Evolutionary conservation across 2,113 vertebrate genomes (phyloP).

Genomic region (Vidua macroura): DNA sequence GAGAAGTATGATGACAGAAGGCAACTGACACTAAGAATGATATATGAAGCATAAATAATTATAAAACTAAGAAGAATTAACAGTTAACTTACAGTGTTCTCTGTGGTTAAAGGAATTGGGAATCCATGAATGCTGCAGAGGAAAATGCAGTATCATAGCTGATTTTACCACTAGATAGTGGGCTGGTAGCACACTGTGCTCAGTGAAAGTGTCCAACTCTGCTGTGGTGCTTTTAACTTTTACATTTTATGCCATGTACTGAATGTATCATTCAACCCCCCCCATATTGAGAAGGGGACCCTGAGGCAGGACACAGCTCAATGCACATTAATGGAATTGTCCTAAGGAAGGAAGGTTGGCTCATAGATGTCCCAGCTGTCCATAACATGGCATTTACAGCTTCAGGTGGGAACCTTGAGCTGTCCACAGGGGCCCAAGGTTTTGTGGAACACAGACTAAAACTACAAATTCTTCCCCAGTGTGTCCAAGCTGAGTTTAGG

Average conservation of each 20-base stretch:
- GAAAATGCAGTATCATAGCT: neutral
- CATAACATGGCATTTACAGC: neutral
- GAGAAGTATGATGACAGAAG: neutral
- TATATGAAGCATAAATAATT: neutral
- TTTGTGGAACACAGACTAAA: neutral
- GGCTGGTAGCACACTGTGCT: neutral
- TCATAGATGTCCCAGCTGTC: neutral
- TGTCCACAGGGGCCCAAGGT: neutral
- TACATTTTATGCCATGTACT: neutral
- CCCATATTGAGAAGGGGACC: neutral
- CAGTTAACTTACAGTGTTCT: neutral
- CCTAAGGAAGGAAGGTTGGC: neutral
- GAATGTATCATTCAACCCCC: neutral
- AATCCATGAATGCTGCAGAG: neutral
- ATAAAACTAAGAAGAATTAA: neutral
- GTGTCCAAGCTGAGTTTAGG: neutral
- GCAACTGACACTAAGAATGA: neutral
- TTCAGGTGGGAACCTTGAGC: neutral
- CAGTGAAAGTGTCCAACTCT: neutral
- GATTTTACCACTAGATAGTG: neutral
- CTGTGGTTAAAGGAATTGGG: neutral
- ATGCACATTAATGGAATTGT: neutral
- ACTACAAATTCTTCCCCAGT: rapidly evolving
- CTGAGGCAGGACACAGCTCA: neutral
- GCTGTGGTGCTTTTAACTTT: neutral